These are phyloP conservation scores for Tupaia tana DNA, from an alignment of 2,113 vertebrate species.

Conservation along the genomic window DNA sequence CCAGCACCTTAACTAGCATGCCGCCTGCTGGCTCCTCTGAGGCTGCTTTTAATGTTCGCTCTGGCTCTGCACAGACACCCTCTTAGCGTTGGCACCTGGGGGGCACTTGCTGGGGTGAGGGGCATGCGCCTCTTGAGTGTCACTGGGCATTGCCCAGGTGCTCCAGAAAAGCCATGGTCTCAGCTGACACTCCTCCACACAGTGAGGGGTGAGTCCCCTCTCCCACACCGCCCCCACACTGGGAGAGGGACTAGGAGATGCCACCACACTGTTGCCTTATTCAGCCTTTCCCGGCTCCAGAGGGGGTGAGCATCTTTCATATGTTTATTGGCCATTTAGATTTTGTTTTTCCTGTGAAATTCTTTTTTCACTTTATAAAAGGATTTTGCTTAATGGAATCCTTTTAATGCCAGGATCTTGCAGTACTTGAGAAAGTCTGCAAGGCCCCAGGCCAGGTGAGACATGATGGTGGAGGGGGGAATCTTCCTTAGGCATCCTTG, in stretches of 20 bases:
- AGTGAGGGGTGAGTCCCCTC: rapidly evolving
- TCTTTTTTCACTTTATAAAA: background rate
- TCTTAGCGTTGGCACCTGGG: background rate
- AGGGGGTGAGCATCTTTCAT: background rate
- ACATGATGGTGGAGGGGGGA: background rate
- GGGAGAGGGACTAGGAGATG: rapidly evolving
- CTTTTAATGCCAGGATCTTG: background rate
- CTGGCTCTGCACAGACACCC: background rate
- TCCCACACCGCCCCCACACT: rapidly evolving
- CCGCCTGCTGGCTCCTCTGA: no score
- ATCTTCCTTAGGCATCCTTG: background rate
- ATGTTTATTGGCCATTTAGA: background rate
- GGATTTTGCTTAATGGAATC: background rate
- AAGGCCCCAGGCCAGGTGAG: background rate
- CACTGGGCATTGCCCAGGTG: background rate
- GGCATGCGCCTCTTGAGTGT: background rate
- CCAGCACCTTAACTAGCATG: no score
- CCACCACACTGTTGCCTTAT: no score
- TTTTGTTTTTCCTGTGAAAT: background rate
- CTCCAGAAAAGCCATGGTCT: background rate
- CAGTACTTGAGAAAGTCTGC: background rate
- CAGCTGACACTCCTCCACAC: background rate
- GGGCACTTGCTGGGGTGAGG: background rate
- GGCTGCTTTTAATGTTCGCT: background rate
- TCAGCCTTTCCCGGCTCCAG: background rate